Percentiles rank a stretch among this genome's conserved stretches.
Conservation (phyloP, 2,113 vertebrate genomes). For the Etheostoma cragini region DNA sequence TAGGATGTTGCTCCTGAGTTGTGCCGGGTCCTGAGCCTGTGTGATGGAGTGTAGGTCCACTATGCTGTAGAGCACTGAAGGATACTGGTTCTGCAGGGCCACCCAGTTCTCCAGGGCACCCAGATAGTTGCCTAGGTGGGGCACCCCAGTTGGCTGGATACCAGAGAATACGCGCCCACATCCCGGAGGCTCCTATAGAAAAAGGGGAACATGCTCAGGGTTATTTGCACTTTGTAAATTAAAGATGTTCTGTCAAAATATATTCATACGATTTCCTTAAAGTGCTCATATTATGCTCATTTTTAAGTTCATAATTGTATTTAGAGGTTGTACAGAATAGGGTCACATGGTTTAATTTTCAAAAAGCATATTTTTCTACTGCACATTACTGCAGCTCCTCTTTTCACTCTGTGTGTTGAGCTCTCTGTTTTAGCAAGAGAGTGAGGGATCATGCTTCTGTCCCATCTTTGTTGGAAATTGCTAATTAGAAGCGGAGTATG, state of each 20-base stretch:
- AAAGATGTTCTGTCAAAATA: not conserved
- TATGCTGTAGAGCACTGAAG: slow-evolving; percentile 91
- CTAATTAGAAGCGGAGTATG: too few relatives aligned
- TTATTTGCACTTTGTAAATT: not conserved
- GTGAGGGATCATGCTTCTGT: too few relatives aligned
- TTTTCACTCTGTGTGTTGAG: too few relatives aligned
- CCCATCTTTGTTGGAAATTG: too few relatives aligned
- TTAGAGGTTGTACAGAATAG: too few relatives aligned
- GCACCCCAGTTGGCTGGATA: slow-evolving; percentile 94
- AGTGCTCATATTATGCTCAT: too few relatives aligned
- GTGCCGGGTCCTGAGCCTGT: slow-evolving; percentile 86
- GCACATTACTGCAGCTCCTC: too few relatives aligned
- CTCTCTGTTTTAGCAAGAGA: too few relatives aligned
- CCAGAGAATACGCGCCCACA: slow-evolving; percentile 91
- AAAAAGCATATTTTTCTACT: too few relatives aligned
- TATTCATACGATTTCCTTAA: too few relatives aligned
- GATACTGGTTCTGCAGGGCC: slow-evolving; percentile 86
- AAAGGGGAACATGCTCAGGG: not conserved
- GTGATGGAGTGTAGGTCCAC: slow-evolving; percentile 97
- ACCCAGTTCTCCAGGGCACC: slow-evolving; percentile 96
- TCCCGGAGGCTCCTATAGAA: slow-evolving; percentile 41
- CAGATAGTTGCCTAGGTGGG: slow-evolving; percentile 96
- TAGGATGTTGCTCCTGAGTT: slow-evolving; percentile 87
- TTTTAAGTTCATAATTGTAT: too few relatives aligned
- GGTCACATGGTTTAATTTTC: too few relatives aligned